These are phyloP conservation scores for Calameuta pallipes DNA, from an alignment of 2,888 invertebrate species.

Conservation along the genomic window DNA sequence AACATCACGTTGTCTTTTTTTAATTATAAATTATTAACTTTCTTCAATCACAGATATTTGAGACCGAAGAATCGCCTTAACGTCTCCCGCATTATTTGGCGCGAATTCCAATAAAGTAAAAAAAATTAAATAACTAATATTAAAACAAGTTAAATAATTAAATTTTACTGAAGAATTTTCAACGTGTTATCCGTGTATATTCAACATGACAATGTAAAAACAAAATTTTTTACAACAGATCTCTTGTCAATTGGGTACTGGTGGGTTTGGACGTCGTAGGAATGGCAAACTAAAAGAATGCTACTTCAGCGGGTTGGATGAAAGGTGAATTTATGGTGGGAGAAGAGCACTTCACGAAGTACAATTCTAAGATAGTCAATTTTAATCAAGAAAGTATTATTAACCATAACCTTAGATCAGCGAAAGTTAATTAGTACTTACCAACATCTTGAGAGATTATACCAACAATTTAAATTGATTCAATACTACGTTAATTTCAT, in stretches of 20 bases:
- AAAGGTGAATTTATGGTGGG: not conserved
- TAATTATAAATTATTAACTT: not conserved
- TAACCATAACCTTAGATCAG: not conserved
- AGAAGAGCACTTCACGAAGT: not conserved
- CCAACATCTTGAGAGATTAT: not conserved
- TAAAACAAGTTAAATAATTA: no score
- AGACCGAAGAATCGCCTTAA: not conserved
- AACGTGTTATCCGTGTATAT: no score
- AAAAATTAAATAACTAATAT: not conserved
- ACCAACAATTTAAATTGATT: not conserved
- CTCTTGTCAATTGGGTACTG: not conserved
- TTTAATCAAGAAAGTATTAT: not conserved
- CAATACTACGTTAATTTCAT: not conserved
- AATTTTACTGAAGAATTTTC: no score
- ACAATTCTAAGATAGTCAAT: not conserved
- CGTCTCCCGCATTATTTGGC: not conserved
- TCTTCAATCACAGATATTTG: not conserved
- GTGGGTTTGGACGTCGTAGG: not conserved
- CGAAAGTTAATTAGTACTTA: not conserved
- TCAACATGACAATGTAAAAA: no score
- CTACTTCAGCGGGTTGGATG: not conserved
- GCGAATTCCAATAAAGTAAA: not conserved
- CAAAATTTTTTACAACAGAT: not conserved
- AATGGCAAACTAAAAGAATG: not conserved
- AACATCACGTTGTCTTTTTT: not conserved